phyloP scores from a whole-genome alignment of 37 sponge, comb jelly and placozoan species.

The Chondrosia reniformis region DNA sequence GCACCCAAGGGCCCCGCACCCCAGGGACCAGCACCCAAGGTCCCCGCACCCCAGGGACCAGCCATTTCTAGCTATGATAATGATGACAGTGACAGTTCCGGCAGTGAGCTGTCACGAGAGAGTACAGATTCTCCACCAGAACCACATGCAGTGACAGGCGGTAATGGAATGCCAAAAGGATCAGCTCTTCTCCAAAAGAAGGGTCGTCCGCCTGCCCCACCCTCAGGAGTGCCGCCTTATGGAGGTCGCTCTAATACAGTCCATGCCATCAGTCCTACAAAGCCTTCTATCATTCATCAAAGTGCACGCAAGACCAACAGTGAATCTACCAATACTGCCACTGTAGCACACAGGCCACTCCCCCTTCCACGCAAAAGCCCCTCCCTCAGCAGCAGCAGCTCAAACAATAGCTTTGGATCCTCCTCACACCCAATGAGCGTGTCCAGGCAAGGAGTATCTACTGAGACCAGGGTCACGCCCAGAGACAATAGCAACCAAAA shows the following conservation, averaged over 20 bases:
- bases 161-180: background rate
- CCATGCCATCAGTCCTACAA: background rate
- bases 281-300: background rate
- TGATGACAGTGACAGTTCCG: background rate
- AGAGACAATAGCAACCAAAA: background rate
- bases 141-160: background rate
- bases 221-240: background rate
- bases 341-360: background rate
- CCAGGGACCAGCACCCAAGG: background rate
- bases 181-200: background rate
- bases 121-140: background rate
- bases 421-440: constrained; percentile 21
- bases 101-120: background rate
- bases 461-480: no score
- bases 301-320: background rate
- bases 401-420: constrained; percentile 23
- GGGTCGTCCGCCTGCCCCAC: background rate
- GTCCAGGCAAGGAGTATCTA: background rate
- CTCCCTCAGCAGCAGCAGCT: background rate
- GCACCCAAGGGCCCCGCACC: background rate
- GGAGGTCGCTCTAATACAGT: background rate
- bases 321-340: no score
- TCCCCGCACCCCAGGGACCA: background rate
- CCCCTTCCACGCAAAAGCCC: background rate
- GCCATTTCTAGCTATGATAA: background rate